Base-by-base conservation (phyloP, 2,888 invertebrate species). In the Yponomeuta sedellus region DNA sequence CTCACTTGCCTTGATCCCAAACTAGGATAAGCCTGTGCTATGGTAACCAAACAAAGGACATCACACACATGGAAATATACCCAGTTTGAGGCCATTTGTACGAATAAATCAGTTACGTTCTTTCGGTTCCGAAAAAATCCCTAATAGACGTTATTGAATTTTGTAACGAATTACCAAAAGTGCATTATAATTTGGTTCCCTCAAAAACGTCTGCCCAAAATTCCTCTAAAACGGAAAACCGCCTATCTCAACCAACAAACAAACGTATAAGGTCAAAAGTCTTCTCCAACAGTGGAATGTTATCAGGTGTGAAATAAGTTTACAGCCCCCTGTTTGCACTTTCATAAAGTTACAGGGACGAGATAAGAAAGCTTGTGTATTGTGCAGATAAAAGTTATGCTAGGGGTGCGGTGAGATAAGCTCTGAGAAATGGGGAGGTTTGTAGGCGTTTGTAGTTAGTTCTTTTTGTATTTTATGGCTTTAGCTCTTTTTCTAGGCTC, bases 301-400 rank as follows among this genome's bases (percentile, higher is more conserved):
- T 81, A 82, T 83, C 82, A 70, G 69, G 68, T 70, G 71, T 67
- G 64, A 64, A 64, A 12, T 22, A 28, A 10, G 12, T 64, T 28
- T 39, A 61, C 59, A 25, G 44, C 59, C 61, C 68, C 62, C 34
- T 81, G 82, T 83, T 83, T 82, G 76, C 78, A 76, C 72, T 77
- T 75, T 75, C 76, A 80, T 81, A 82, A 83, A 76, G 52, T 28
- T 64, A n/a, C 12, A 34, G 62, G 62, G 10, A 77, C 70, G 72
- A 70, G 76, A 77, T 76, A 79, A 71, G 69, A 62, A 67, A 10
- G 62, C 5, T 62, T 62, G 34, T 39, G 16, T 62, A 34, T 59
- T 20, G 19, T 59, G 22, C 25, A 59, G 59, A 59, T 59, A 59
- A 59, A 59, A 22, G 58, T 59, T 59, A 22, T 20, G 59, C 25